Evolutionary conservation across 2,113 vertebrate species (phyloP), one percentile per base, ranked within the genome.

Genomic region (Scortum barcoo): DNA sequence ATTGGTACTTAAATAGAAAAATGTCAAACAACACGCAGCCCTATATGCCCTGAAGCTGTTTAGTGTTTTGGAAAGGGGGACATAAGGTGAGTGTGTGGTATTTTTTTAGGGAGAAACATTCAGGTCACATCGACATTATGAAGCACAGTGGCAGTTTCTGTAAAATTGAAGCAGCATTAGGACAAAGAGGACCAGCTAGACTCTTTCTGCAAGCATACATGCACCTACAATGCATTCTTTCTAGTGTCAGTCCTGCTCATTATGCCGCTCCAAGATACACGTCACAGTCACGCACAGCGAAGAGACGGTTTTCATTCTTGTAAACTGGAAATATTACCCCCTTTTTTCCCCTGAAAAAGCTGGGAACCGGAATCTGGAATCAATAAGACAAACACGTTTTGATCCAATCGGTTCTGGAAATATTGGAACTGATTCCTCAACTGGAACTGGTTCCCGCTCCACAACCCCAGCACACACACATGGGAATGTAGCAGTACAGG

Each of bases 301-400:
- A 17, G 61, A 62, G 46, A 54, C 6, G 0, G 26, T 44, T 81
- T 83, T 72, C n/a, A 50, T 28, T 36, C 33, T 6, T 50, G 70
- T 28, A 44, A 69, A 67, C 71, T 71, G 56, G 33, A 80, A 61
- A 42, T 13, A 12, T n/a, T 24, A 48, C 11, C 17, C n/a, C n/a
- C n/a, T n/a, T n/a, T 63, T 58, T 66, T 71, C n/a, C 7, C 19
- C 16, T 33, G 40, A 70, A 68, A 17, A 58, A 72, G 53, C 70
- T 72, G 50, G 26, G 14, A 66, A 79, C 81, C 9, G 2, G 85
- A 88, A 70, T 33, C 16, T 50, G 26, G 53, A 89, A 90, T 93
- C 89, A 82, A 86, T 91, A 83, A 76, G 36, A 57, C 44, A 76
- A 92, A 75, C 69, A 33, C 65, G 57, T 87, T 88, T 76, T 73